A percentile compares a stretch with the other conserved stretches of the same genome.
phyloP scores from a whole-genome alignment of 37 sponge, comb jelly and placozoan species.

The Spongilla lacustris region DNA sequence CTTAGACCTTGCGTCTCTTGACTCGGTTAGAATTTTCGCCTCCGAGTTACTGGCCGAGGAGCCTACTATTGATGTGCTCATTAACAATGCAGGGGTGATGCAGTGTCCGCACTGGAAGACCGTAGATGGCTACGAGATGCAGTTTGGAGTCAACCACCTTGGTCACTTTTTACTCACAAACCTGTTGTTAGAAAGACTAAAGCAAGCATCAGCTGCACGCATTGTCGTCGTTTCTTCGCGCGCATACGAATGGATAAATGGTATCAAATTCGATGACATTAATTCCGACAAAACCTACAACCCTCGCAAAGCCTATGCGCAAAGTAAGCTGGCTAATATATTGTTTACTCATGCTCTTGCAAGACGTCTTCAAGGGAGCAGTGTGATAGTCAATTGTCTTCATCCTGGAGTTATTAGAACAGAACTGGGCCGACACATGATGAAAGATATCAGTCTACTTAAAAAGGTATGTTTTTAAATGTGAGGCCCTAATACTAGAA shows the following conservation, averaged over 20 bases:
- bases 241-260: slow-evolving; percentile 17
- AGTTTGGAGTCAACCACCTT: slow-evolving; percentile 89
- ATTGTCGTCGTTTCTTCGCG: slow-evolving; percentile 76
- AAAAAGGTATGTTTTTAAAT: neutral
- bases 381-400: slow-evolving; percentile 63
- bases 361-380: slow-evolving; percentile 57
- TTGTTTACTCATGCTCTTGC: slow-evolving; percentile 73
- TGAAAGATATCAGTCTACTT: neutral
- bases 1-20: slow-evolving; percentile 76
- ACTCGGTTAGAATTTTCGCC: slow-evolving; percentile 69
- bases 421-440: slow-evolving; percentile 40
- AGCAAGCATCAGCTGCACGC: slow-evolving; percentile 59
- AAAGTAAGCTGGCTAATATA: slow-evolving; percentile 83
- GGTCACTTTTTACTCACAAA: slow-evolving; percentile 93
- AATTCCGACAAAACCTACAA: slow-evolving; percentile 40
- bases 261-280: slow-evolving; percentile 76
- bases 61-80: slow-evolving; percentile 78
- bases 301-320: slow-evolving; percentile 41
- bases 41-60: slow-evolving; percentile 43
- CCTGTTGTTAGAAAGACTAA: slow-evolving; percentile 77
- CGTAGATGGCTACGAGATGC: slow-evolving; percentile 85
- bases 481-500: too few relatives aligned
- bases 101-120: slow-evolving; percentile 59
- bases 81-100: slow-evolving; percentile 94
- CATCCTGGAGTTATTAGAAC: slow-evolving; percentile 78